Percentiles rank a stretch among this genome's conserved stretches.
phyloP scores from a whole-genome alignment of 1,140 invertebrate genomes.

The Dendroctonus ponderosae region DNA sequence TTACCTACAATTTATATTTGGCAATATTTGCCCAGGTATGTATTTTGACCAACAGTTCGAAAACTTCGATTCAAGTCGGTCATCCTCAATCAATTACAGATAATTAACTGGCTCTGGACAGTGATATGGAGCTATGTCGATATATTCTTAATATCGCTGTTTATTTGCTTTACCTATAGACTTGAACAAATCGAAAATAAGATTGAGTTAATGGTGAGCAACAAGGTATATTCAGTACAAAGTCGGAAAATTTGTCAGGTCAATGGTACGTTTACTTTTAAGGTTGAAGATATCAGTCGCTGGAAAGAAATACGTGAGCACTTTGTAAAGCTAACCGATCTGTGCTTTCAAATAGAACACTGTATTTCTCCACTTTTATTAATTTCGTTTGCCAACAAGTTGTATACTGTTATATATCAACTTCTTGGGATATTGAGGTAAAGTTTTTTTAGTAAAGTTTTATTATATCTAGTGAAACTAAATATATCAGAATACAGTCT shows the following conservation, averaged over 20 bases:
- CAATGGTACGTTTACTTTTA: background rate
- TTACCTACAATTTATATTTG: slow-evolving; percentile 9
- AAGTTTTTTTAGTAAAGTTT: too few species aligned
- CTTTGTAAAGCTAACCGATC: slow-evolving; percentile 9
- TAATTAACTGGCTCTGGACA: slow-evolving; percentile 22
- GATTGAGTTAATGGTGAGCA: slow-evolving; percentile 4
- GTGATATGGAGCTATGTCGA: slow-evolving; percentile 19
- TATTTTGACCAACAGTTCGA: background rate
- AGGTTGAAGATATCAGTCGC: slow-evolving; percentile 4
- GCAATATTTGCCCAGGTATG: slow-evolving; percentile 10
- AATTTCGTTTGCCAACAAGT: slow-evolving; percentile 21
- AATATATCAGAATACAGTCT: too few species aligned
- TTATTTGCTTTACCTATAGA: slow-evolving; percentile 10
- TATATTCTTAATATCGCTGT: slow-evolving; percentile 13
- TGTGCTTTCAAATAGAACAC: slow-evolving; percentile 19
- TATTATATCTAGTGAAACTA: too few species aligned
- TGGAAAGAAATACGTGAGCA: slow-evolving; percentile 27
- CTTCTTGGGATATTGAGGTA: slow-evolving; percentile 22
- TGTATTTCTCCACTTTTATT: slow-evolving; percentile 20
- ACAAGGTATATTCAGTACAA: background rate
- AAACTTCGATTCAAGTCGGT: background rate
- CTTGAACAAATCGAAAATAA: slow-evolving; percentile 14
- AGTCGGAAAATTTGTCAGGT: background rate
- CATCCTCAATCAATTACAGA: slow-evolving; percentile 2
- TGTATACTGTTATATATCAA: slow-evolving; percentile 24